A percentile compares a stretch with the other conserved stretches of the same genome.
These are phyloP conservation scores for Apeltes quadracus DNA, from an alignment of 2,113 vertebrate genomes.

Conservation along the genomic window DNA sequence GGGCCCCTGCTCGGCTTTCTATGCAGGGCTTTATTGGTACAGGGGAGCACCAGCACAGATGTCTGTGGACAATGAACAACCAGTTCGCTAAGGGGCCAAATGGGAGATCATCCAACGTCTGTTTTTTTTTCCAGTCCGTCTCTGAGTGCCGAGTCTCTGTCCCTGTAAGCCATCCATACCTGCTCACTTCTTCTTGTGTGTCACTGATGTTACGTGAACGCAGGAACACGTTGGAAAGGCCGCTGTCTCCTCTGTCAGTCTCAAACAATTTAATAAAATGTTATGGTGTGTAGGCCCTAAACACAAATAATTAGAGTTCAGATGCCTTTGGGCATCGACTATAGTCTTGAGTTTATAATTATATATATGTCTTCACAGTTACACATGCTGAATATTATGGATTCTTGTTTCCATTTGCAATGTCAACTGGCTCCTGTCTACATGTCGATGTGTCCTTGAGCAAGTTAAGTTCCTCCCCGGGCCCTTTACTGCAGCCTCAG, in stretches of 20 bases:
- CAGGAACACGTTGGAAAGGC: slow-evolving; percentile 1
- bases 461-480: too few species aligned
- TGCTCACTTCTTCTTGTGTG: slow-evolving; percentile 35
- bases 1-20: slow-evolving; percentile 51
- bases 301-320: too few species aligned
- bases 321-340: too few species aligned
- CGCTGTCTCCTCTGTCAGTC: neutral
- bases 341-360: neutral
- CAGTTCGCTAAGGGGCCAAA: slow-evolving; percentile 57
- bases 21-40: slow-evolving; percentile 58
- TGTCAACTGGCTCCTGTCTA: neutral
- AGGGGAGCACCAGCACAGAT: slow-evolving; percentile 58
- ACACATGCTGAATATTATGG: neutral
- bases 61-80: slow-evolving; percentile 73
- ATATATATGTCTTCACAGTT: neutral
- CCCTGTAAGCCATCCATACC: slow-evolving; percentile 31
- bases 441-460: neutral
- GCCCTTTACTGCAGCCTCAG: neutral
- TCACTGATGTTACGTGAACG: slow-evolving; percentile 14
- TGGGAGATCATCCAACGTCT: slow-evolving; percentile 53
- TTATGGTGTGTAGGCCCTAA: neutral
- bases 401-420: neutral
- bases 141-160: slow-evolving; percentile 26
- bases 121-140: slow-evolving; percentile 38
- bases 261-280: neutral